These are phyloP conservation scores for Rhinopomastus cyanomelas DNA, from an alignment of 2,113 vertebrate genomes.

Conservation along the genomic window DNA sequence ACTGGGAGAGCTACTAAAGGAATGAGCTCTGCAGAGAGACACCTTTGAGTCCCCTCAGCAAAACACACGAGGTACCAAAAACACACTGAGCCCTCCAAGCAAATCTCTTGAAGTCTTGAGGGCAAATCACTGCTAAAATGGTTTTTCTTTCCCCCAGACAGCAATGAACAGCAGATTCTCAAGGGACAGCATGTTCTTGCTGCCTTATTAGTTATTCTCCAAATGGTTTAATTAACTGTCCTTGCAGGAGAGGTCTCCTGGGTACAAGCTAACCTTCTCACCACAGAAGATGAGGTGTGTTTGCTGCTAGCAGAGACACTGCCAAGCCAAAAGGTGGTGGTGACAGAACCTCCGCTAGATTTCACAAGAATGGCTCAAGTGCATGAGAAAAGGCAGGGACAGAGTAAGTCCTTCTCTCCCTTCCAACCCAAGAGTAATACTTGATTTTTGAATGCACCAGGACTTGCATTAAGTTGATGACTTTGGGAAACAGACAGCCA, in stretches of 20 bases:
- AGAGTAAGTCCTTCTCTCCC: neutral
- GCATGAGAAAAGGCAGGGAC: neutral
- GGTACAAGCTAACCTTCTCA: neutral
- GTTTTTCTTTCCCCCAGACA: rapidly evolving
- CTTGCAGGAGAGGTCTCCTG: neutral
- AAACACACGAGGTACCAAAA: neutral
- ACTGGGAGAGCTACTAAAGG: neutral
- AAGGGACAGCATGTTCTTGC: neutral
- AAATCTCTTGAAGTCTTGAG: neutral
- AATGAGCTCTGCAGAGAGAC: neutral
- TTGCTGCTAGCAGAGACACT: neutral
- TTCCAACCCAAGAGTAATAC: neutral
- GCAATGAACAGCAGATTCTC: neutral
- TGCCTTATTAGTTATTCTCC: neutral
- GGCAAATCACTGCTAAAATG: neutral
- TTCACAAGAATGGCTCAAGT: neutral
- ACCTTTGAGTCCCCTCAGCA: neutral
- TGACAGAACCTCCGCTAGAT: neutral
- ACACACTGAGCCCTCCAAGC: neutral
- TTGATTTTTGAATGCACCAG: neutral
- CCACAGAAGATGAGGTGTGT: neutral
- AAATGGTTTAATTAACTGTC: conserved; percentile 15
- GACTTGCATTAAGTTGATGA: neutral
- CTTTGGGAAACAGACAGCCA: neutral
- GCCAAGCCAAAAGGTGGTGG: neutral